These are phyloP conservation scores for Aeoliscus strigatus DNA, from an alignment of 2,797 vertebrate genomes.

Conservation along the genomic window DNA sequence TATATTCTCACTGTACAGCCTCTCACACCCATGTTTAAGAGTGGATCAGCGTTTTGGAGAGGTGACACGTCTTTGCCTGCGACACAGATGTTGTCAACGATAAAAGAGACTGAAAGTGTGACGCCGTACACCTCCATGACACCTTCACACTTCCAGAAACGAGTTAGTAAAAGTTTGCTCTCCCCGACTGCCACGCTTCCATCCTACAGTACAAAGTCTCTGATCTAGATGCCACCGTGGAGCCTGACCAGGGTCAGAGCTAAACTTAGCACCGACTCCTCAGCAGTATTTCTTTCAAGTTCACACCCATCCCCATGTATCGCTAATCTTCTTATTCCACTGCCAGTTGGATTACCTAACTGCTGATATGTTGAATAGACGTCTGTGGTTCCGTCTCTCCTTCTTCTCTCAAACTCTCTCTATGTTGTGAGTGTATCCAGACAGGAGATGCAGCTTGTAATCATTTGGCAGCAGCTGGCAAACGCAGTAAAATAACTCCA, in stretches of 20 bases:
- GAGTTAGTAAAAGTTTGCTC: too few relatives aligned
- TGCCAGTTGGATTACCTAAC: conserved; percentile 56
- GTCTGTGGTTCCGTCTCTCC: conserved; percentile 28
- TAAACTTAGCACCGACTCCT: conserved; percentile 20
- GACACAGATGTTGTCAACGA: conserved; percentile 2
- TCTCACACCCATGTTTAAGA: too few relatives aligned
- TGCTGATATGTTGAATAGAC: conserved; percentile 55
- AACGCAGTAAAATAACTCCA: conserved; percentile 21
- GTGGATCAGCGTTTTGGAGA: too few relatives aligned
- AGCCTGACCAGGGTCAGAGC: conserved; percentile 20
- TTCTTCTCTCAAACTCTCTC: conserved; percentile 32
- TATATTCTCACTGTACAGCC: not conserved
- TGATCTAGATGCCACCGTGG: conserved; percentile 5
- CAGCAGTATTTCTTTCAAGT: conserved; percentile 28
- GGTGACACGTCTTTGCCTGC: not conserved
- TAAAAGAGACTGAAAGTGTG: too few relatives aligned
- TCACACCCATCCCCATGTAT: conserved; percentile 41
- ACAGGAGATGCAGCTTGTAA: conserved; percentile 43
- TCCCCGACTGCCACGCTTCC: conserved; percentile 3
- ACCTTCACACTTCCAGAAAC: too few relatives aligned
- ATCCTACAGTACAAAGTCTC: conserved; percentile 6
- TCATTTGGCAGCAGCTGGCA: conserved; percentile 54
- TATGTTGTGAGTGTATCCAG: conserved; percentile 28
- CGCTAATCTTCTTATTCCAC: conserved; percentile 63
- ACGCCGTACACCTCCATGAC: too few relatives aligned